Evolutionary conservation across 2,888 invertebrate species (phyloP), one percentile per base, ranked within the genome.

Genomic region (Aporophyla lueneburgensis): DNA sequence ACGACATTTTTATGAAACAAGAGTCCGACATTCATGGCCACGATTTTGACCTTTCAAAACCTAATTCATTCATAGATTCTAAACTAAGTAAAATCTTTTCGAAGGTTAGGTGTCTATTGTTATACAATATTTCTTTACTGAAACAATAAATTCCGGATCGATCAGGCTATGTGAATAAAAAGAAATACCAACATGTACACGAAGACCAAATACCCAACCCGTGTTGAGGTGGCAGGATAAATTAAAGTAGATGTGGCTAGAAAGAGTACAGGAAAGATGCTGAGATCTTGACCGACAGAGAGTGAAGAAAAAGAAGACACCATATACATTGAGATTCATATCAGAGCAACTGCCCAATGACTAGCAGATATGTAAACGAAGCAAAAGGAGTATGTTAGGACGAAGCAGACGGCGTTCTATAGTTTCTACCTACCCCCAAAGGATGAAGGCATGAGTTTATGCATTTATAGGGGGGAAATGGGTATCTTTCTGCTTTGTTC

Each of bases 61-160:
- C 2, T 61, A 73, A 70, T 66, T 66, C 65, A 56, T 74, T 74
- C 51, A 66, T 58, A 46, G 33, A 74, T 61, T 79, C 24, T 61
- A 14, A 16, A 5, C 24, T 1, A 7, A 65, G 14, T 16, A 4
- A 63, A 54, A 72, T 43, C 74, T 78, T 78, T 79, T 51, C 3
- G 27, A 59, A 69, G 54, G 49, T 63, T 46, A 27, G 43, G 6
- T 33, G 1, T 68, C 19, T 24, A 54, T 59, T 59, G 54, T 53
- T 46, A 16, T 46, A 24, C 1, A 54, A 49, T 54, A 54, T 59
- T 27, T 75, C 1, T 27, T 56, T 16, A 56, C 0, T 54, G 14
- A 49, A 54, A 10, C 53, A 49, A 16, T 77, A 16, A 24, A 12
- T 43, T 54, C 12, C 16, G 10, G n/a, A 53, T 51, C n/a, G 5